These are phyloP conservation scores for Eucera pruinosa DNA, from an alignment of 2,888 invertebrate genomes.

Conservation along the genomic window DNA sequence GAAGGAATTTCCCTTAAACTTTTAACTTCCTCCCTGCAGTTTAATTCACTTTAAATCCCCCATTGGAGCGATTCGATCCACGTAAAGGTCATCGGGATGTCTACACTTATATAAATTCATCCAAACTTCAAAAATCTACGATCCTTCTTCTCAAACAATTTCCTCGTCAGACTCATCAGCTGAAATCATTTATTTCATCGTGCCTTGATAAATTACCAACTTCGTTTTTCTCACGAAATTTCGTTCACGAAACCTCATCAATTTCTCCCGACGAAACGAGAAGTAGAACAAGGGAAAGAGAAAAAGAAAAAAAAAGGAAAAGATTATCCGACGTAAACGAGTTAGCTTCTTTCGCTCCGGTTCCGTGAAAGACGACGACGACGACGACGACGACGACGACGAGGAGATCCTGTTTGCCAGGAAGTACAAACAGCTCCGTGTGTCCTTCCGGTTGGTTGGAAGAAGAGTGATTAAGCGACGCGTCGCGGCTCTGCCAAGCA, in stretches of 20 bases:
- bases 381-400: slow-evolving; percentile 2
- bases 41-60: slow-evolving; percentile 11
- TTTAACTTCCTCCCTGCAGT: neutral
- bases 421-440: slow-evolving; percentile 26
- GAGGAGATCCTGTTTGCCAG: slow-evolving; percentile 21
- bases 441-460: slow-evolving; percentile 11
- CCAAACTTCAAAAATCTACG: neutral
- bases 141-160: neutral
- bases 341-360: slow-evolving; percentile 36
- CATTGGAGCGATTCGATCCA: neutral
- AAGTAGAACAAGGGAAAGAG: neutral
- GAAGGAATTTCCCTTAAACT: too few relatives aligned
- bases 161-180: slow-evolving; percentile 26
- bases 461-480: slow-evolving; percentile 39
- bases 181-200: slow-evolving; percentile 42
- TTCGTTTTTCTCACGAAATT: slow-evolving; percentile 31
- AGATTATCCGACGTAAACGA: slow-evolving; percentile 42
- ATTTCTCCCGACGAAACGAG: slow-evolving; percentile 23
- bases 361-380: neutral
- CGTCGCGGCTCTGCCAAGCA: neutral
- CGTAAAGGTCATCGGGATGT: too few relatives aligned
- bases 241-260: slow-evolving; percentile 44
- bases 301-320: neutral
- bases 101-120: neutral
- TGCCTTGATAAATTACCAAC: slow-evolving; percentile 39